phyloP scores from a whole-genome alignment of 2,113 vertebrate genomes.

The Progne subis region DNA sequence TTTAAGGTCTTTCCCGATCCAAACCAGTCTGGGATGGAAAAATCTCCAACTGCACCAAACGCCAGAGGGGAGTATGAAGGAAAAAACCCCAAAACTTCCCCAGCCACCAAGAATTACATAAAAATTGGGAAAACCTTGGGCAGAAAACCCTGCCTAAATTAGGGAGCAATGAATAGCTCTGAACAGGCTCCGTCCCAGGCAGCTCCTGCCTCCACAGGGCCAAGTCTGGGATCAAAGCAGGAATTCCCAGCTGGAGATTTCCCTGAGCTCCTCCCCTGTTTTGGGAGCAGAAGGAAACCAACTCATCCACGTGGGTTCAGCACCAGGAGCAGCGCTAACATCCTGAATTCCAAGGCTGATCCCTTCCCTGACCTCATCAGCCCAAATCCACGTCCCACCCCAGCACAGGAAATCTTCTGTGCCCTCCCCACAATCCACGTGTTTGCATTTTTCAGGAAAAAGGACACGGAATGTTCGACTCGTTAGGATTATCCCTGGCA shows the following conservation, averaged over 20 bases:
- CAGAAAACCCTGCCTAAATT: neutral
- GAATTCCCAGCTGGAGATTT: neutral
- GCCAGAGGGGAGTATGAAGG: neutral
- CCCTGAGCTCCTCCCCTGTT: neutral
- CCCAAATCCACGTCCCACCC: neutral
- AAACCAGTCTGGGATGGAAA: neutral
- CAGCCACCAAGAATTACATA: neutral
- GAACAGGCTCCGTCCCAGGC: neutral
- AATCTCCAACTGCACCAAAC: neutral
- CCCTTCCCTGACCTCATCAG: neutral
- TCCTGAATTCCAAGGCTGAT: neutral
- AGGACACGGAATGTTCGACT: neutral
- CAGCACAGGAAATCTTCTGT: neutral
- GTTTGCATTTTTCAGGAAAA: neutral
- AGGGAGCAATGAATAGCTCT: accelerated
- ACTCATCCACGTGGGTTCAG: neutral
- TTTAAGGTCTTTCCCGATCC: neutral
- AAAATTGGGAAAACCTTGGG: neutral
- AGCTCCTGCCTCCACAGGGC: neutral
- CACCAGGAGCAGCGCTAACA: neutral
- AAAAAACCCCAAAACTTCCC: neutral
- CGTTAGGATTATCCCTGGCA: neutral
- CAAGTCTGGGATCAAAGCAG: accelerated
- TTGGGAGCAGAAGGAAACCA: slow-evolving; percentile 2
- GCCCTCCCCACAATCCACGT: neutral